Evolutionary conservation across 2,888 invertebrate species (phyloP).

Genomic region (Trachelus iudaicus): DNA sequence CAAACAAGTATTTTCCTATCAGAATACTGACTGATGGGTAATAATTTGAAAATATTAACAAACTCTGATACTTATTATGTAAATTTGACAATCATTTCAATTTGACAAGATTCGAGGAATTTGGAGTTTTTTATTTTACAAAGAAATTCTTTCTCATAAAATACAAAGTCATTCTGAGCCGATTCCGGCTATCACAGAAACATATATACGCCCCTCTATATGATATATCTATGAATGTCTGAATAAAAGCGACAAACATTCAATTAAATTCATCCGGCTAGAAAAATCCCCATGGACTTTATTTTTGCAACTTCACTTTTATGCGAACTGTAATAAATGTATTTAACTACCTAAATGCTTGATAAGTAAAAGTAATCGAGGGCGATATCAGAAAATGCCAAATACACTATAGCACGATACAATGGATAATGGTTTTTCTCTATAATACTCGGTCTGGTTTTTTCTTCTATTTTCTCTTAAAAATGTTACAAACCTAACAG

Average conservation of each 20-base stretch:
- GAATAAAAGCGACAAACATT: not conserved
- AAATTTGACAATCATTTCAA: not conserved
- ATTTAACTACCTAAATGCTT: no score
- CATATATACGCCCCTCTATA: not conserved
- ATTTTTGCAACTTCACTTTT: not conserved
- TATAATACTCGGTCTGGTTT: not conserved
- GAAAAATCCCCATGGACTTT: not conserved
- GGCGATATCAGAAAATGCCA: not conserved
- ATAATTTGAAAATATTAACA: not conserved
- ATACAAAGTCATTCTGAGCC: no score
- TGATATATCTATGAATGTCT: not conserved
- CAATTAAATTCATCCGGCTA: not conserved
- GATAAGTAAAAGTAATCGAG: no score
- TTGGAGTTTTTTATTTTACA: not conserved
- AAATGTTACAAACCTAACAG: not conserved
- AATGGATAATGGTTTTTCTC: not conserved
- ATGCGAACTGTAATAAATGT: not conserved
- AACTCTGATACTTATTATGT: no score
- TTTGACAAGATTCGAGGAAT: not conserved
- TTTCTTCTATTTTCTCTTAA: not conserved
- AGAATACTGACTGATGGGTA: not conserved
- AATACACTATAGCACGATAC: not conserved
- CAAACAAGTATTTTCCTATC: not conserved
- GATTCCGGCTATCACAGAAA: no score
- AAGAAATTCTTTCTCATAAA: not conserved